Evolutionary conservation across 2,113 vertebrate genomes (phyloP).

Genomic region (Syngnathus typhle): DNA sequence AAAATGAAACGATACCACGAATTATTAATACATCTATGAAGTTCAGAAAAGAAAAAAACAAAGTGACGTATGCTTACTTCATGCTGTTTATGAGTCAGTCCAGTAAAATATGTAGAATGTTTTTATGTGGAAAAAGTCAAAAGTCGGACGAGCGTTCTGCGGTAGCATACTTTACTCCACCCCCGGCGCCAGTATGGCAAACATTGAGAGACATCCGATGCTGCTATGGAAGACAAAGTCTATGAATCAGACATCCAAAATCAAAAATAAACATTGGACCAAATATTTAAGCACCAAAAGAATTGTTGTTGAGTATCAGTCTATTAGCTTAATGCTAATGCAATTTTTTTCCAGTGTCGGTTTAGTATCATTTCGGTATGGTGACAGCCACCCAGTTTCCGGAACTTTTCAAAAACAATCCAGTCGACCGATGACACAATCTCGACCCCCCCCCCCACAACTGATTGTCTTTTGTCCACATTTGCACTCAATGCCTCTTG

Average conservation of each 20-base stretch:
- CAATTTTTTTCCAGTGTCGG: neutral
- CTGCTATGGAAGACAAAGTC: neutral
- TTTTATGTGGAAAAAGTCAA: too few species aligned
- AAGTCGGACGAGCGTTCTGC: too few species aligned
- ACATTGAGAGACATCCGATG: too few species aligned
- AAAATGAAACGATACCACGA: too few species aligned
- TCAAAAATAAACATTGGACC: neutral
- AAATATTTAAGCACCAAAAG: neutral
- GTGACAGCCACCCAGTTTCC: neutral
- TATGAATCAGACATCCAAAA: neutral
- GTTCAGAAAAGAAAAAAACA: too few species aligned
- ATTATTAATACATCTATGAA: too few species aligned
- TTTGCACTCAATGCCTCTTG: slow-evolving; percentile 15
- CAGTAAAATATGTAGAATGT: too few species aligned
- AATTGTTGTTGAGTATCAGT: neutral
- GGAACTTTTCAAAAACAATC: neutral
- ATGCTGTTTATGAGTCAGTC: too few species aligned
- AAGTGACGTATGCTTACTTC: too few species aligned
- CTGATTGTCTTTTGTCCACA: neutral
- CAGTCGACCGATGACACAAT: neutral
- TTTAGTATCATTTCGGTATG: neutral
- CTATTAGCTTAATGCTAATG: neutral
- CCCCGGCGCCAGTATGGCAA: too few species aligned
- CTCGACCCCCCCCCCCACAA: neutral
- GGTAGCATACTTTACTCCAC: too few species aligned